Base-by-base conservation (phyloP, 2,113 vertebrate species). In the Rynchops niger region DNA sequence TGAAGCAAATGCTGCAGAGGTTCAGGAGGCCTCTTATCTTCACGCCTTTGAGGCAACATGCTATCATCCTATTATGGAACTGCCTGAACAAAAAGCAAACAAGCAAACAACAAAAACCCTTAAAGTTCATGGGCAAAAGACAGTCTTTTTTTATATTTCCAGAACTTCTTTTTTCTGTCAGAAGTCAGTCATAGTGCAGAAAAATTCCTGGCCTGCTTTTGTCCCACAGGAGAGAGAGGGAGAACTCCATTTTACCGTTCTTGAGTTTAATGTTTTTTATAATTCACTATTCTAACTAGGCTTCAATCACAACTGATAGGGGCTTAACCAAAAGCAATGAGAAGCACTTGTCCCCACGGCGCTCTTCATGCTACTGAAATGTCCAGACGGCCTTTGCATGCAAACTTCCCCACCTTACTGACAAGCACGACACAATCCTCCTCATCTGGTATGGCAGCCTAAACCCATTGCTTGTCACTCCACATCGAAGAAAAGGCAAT, bases 401-500 rank as follows among this genome's bases (percentile, higher is more conserved):
- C 62, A 88, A 62, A 80, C 10, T 62, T 81, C n/a, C 32, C 32
- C 14, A 70, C 17, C 50, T 61, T 65, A 66, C 22, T 83, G 59
- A 93, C 53, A 92, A 79, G 21, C 21, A 3, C 4, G 2, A 32
- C 38, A 63, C 26, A 93, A 84, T 84, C n/a, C 26, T 62, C 53
- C 69, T 93, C 55, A 69, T 92, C 78, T 83, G 27, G 47, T 55
- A 77, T 9, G 40, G 74, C 90, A 88, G 62, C 38, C 86, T 85
- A 96, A 74, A 88, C 29, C 50, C 55, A 82, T 21, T 71, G 52
- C 45, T 47, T 93, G 97, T 96, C 97, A 94, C 40, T 90, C 65
- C 45, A 38, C 12, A 76, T 95, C 78, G 94, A 50, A 87, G 43
- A 70, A 95, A 97, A 94, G 92, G 56, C 11, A 16, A 72, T 16